These are phyloP conservation scores for Austrolebias charrua DNA, from an alignment of 2,797 vertebrate species.

Conservation along the genomic window DNA sequence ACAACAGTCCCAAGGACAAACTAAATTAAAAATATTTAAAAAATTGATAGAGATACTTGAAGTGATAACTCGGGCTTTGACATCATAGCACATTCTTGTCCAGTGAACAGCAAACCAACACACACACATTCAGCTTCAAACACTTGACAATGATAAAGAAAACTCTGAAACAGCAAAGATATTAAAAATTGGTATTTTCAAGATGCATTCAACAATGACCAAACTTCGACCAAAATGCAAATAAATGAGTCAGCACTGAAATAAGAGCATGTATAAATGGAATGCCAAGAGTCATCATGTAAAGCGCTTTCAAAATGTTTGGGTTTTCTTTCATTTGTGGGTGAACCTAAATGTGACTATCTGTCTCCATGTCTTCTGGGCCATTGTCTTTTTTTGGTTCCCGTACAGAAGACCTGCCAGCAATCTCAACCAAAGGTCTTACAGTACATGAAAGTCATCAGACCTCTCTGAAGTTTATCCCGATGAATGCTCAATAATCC, in stretches of 20 bases:
- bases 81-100: constrained; percentile 25
- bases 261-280: constrained; percentile 8
- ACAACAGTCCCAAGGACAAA: constrained; percentile 66
- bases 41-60: constrained; percentile 56
- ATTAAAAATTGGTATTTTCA: background rate
- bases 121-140: background rate
- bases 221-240: constrained; percentile 3
- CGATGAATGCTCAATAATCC: no score
- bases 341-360: constrained; percentile 22
- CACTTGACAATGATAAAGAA: constrained; percentile 4
- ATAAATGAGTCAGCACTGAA: constrained; percentile 10
- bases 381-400: background rate
- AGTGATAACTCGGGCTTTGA: constrained; percentile 23
- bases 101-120: constrained; percentile 3
- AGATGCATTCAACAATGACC: constrained; percentile 10
- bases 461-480: background rate
- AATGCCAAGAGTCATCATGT: constrained; percentile 6
- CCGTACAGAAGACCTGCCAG: constrained; percentile 9
- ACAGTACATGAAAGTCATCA: constrained; percentile 10
- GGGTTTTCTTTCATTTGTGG: constrained; percentile 20
- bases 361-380: background rate
- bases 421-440: constrained; percentile 19
- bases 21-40: constrained; percentile 58
- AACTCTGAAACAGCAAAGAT: background rate
- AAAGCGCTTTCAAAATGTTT: constrained; percentile 20